Percentiles rank a stretch among this genome's conserved stretches.
Evolutionary conservation across 2,888 invertebrate genomes (phyloP).

Genomic region (Aleiodes testaceus): DNA sequence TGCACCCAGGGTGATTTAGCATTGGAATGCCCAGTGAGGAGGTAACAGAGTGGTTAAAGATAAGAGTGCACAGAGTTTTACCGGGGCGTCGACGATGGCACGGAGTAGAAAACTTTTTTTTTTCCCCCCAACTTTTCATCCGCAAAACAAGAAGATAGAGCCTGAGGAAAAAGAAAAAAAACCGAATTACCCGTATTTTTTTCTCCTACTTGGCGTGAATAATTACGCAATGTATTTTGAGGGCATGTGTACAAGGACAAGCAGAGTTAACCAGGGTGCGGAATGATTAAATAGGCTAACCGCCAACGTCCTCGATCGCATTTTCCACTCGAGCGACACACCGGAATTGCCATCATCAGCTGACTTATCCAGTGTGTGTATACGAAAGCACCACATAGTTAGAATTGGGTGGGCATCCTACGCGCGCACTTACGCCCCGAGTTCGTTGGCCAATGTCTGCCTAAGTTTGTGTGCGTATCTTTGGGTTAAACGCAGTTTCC

Average conservation of each 20-base stretch:
- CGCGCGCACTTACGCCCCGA: background rate
- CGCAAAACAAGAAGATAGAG: background rate
- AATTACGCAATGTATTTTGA: conserved; percentile 25
- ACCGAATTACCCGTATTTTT: background rate
- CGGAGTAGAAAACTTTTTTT: conserved; percentile 26
- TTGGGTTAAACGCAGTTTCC: background rate
- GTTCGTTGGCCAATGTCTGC: conserved; percentile 7
- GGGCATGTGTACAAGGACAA: conserved; percentile 28
- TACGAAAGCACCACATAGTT: background rate
- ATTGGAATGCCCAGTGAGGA: conserved; percentile 35
- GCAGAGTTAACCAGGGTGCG: conserved; percentile 28
- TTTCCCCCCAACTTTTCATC: conserved; percentile 17
- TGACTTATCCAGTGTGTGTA: conserved; percentile 28
- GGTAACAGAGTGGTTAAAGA: conserved; percentile 31
- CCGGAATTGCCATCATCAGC: conserved; percentile 42
- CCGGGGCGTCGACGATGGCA: conserved; percentile 33
- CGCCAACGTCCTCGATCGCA: conserved; percentile 43
- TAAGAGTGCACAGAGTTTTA: conserved; percentile 26
- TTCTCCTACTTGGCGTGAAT: background rate
- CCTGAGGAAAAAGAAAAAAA: background rate
- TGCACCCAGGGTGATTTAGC: conserved; percentile 45
- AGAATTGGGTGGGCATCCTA: conserved; percentile 19
- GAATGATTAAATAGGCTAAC: conserved; percentile 47
- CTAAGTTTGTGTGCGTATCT: conserved; percentile 6
- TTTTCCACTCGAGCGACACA: conserved; percentile 38